Evolutionary conservation across 2,113 vertebrate species (phyloP).

Genomic region (Anhinga rufa): DNA sequence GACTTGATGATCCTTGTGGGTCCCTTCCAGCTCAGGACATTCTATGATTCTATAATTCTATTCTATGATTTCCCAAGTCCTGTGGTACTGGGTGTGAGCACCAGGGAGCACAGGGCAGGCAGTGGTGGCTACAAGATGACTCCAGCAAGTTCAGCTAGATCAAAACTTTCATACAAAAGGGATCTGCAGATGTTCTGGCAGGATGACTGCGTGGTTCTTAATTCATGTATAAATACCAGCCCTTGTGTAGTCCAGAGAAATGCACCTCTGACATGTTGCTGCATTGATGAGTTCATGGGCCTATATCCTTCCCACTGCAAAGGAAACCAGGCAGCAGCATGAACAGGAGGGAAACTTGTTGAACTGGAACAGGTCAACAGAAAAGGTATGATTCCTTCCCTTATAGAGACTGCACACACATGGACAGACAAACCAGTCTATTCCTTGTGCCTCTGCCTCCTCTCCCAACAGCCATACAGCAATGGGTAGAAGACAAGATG

Average conservation of each 20-base stretch:
- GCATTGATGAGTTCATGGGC: background rate
- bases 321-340: background rate
- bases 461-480: background rate
- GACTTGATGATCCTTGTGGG: too few relatives aligned
- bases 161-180: background rate
- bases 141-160: background rate
- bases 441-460: background rate
- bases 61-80: background rate
- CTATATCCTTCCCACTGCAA: background rate
- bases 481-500: background rate
- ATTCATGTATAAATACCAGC: background rate
- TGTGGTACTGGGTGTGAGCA: background rate
- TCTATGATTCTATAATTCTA: too few relatives aligned
- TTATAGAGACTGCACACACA: background rate
- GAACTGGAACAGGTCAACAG: background rate
- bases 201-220: background rate
- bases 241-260: background rate
- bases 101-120: background rate
- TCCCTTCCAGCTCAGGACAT: too few relatives aligned
- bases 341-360: background rate
- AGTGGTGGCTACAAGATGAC: background rate
- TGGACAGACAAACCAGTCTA: background rate
- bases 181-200: background rate
- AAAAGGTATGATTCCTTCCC: background rate
- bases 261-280: background rate